Base-by-base conservation (phyloP, 1,140 invertebrate species). In the Oryctes rhinoceros region DNA sequence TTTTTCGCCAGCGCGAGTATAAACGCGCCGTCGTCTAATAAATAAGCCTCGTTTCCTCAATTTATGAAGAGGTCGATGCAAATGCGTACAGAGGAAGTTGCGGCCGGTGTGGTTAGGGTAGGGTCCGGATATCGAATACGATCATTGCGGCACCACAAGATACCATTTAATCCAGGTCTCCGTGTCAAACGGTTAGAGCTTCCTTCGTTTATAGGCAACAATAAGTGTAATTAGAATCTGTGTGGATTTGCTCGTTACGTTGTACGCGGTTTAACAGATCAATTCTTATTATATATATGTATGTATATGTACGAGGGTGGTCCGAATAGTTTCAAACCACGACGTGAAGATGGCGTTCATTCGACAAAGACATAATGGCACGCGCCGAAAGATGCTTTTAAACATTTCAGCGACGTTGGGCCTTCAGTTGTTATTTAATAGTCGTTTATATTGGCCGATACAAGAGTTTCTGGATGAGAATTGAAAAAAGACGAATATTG, bases 31-130 rank as follows among this genome's bases (percentile, higher is more conserved):
- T 2, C 15, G 65, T 71, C 11, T 37, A 71, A 71, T 71, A 71
- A 71, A 35, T 37, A 15, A 71, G 13, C 65, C 20, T 71, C 65
- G 20, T 71, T 35, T 71, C 65, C 65, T 71, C 65, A 71, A 71
- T 71, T 71, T 71, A 71, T 71, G 65, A 35, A 71, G 65, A 71
- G 65, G 65, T 71, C 65, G 24, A 71, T 71, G 24, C 65, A 71
- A 71, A 71, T 71, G 65, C 65, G 24, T 71, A 24, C 65, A 35
- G 20, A 71, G 65, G 65, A 71, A 71, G 24, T 71, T 30, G 65
- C 65, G 65, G 65, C 9, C 24, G 24, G 65, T 71, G 24, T 71
- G 24, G 65, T 37, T 71, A 15, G 15, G 2, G 18, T 6, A 59
- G 65, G 65, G 65, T 24, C 65, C 65, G 65, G 65, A 71, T 71